phyloP scores from a whole-genome alignment of 1,140 invertebrate species.

The Habropoda laboriosa region DNA sequence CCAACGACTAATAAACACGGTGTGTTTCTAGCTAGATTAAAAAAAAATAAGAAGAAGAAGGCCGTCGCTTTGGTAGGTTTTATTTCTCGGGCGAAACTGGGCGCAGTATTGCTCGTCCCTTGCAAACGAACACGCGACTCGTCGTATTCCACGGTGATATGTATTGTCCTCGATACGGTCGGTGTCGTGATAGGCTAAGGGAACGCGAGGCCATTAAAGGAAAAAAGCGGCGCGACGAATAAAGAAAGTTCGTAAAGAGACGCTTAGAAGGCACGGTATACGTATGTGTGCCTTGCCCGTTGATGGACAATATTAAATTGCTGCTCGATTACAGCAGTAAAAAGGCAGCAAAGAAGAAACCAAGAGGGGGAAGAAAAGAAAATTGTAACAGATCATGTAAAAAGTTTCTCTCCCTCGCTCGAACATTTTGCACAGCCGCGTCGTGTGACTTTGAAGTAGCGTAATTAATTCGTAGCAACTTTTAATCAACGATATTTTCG shows the following conservation, averaged over 20 bases:
- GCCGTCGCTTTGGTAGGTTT: neutral
- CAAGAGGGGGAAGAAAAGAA: no score
- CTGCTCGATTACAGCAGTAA: neutral
- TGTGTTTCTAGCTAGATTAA: neutral
- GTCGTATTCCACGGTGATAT: neutral
- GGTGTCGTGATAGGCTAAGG: neutral
- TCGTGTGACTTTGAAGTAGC: no score
- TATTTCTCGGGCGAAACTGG: slow-evolving; percentile 8
- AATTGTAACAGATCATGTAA: no score
- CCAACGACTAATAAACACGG: slow-evolving; percentile 15
- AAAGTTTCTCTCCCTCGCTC: no score
- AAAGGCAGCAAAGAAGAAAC: no score
- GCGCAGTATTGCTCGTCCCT: neutral
- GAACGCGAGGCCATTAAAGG: neutral
- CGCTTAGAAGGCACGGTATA: neutral
- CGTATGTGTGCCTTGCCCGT: no score
- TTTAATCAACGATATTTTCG: no score
- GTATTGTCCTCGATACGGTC: neutral
- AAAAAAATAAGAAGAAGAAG: slow-evolving; percentile 5
- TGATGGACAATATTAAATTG: neutral
- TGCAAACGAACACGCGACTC: slow-evolving; percentile 6
- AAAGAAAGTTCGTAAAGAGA: neutral
- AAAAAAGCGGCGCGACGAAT: neutral
- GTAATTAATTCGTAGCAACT: no score
- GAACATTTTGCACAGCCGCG: no score